Evolutionary conservation across 2,113 vertebrate species (phyloP).

Genomic region (Saccopteryx leptura): DNA sequence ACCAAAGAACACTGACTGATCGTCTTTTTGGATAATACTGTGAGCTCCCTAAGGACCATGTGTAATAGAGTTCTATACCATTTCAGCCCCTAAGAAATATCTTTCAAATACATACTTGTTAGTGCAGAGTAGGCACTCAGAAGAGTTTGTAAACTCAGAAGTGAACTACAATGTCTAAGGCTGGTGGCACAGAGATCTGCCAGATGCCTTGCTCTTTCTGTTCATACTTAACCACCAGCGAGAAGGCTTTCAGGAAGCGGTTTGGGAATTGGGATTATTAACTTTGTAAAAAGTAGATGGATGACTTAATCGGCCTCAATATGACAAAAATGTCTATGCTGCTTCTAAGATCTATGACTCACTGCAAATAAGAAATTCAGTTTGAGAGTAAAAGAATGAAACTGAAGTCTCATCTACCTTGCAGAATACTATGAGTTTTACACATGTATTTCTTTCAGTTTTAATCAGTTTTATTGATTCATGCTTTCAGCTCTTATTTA

Average conservation of each 20-base stretch:
- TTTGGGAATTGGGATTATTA: conserved; percentile 20
- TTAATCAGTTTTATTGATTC: conserved; percentile 95
- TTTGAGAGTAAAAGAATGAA: conserved; percentile 42
- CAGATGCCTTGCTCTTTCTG: background rate
- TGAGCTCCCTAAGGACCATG: background rate
- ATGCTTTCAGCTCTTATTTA: conserved; percentile 93
- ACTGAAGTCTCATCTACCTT: background rate
- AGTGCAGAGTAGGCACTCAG: background rate
- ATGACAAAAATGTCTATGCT: conserved; percentile 27
- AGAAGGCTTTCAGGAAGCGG: conserved; percentile 9
- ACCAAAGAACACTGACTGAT: background rate
- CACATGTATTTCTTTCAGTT: conserved; percentile 66
- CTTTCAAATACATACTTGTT: background rate
- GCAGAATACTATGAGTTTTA: conserved; percentile 31
- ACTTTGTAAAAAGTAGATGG: conserved; percentile 42
- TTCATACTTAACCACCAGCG: background rate
- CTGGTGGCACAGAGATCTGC: background rate
- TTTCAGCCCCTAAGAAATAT: background rate
- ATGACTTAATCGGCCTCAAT: conserved; percentile 50
- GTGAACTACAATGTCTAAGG: background rate
- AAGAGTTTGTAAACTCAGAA: background rate
- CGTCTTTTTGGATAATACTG: background rate
- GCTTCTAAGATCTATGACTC: conserved; percentile 65
- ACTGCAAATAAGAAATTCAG: conserved; percentile 32
- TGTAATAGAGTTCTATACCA: background rate